A percentile compares a stretch with the other conserved stretches of the same genome.
These are phyloP conservation scores for Brachionus calyciflorus DNA, from an alignment of 1,140 invertebrate species.

Conservation along the genomic window DNA sequence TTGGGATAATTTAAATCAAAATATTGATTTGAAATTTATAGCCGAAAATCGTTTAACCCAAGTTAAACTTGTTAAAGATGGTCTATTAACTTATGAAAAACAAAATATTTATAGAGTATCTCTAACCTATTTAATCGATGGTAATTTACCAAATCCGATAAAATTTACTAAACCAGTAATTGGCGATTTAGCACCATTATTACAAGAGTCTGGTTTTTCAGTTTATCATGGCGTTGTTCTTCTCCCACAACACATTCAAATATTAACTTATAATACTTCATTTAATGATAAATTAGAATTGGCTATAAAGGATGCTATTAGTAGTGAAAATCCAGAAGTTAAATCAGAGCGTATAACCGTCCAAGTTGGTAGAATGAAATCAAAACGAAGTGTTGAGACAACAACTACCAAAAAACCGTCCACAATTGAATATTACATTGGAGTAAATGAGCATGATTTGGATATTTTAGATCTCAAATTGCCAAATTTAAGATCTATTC, in stretches of 20 bases:
- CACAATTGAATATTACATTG: neutral
- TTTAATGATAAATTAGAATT: neutral
- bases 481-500: neutral
- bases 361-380: neutral
- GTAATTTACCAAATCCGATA: conserved; percentile 26
- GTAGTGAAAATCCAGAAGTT: neutral
- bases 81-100: neutral
- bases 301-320: neutral
- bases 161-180: conserved; percentile 13
- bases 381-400: neutral
- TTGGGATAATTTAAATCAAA: neutral
- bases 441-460: neutral
- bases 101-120: neutral
- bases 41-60: neutral
- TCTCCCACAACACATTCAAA: neutral
- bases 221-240: conserved; percentile 11
- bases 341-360: neutral
- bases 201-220: neutral
- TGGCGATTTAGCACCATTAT: neutral
- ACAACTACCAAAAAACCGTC: neutral
- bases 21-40: neutral
- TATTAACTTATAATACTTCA: neutral
- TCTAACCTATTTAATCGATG: conserved; percentile 35
- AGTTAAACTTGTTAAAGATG: neutral
- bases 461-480: conserved; percentile 1